A percentile compares a stretch with the other conserved stretches of the same genome.
These are phyloP conservation scores for Stegastes partitus DNA, from an alignment of 2,113 vertebrate genomes.

Conservation along the genomic window DNA sequence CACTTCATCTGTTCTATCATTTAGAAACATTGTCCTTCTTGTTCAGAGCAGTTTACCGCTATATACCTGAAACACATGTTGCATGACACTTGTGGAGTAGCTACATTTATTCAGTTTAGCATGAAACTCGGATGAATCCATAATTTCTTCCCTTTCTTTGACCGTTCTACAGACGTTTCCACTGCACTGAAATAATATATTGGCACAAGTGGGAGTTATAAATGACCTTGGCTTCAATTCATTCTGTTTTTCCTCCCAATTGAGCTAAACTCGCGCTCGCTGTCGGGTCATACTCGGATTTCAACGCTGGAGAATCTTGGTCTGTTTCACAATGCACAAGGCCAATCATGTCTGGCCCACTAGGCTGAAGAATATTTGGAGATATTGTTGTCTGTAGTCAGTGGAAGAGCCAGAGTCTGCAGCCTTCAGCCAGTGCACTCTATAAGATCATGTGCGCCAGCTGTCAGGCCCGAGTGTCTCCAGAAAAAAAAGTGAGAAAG, in stretches of 20 bases:
- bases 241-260: slow-evolving; percentile 26
- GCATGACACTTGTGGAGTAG: not conserved
- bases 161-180: not conserved
- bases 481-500: slow-evolving; percentile 14
- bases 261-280: slow-evolving; percentile 12
- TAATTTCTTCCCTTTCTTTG: not conserved
- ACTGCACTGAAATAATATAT: slow-evolving; percentile 9
- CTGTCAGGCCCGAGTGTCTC: slow-evolving; percentile 38
- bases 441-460: slow-evolving; percentile 33
- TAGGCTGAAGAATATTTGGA: slow-evolving; percentile 49
- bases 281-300: slow-evolving; percentile 26
- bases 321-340: slow-evolving; percentile 22
- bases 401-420: slow-evolving; percentile 29
- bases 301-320: slow-evolving; percentile 5
- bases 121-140: not conserved
- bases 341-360: slow-evolving; percentile 30
- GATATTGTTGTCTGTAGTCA: slow-evolving; percentile 51
- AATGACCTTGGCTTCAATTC: slow-evolving; percentile 28
- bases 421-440: slow-evolving; percentile 43
- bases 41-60: not conserved
- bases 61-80: not conserved
- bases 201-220: slow-evolving; percentile 12
- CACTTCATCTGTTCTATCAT: not conserved
- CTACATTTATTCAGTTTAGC: not conserved
- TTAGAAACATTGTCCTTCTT: not conserved